A percentile compares a stretch with the other conserved stretches of the same genome.
phyloP scores from a whole-genome alignment of 1,140 invertebrate genomes.

The Drosophila simulans region DNA sequence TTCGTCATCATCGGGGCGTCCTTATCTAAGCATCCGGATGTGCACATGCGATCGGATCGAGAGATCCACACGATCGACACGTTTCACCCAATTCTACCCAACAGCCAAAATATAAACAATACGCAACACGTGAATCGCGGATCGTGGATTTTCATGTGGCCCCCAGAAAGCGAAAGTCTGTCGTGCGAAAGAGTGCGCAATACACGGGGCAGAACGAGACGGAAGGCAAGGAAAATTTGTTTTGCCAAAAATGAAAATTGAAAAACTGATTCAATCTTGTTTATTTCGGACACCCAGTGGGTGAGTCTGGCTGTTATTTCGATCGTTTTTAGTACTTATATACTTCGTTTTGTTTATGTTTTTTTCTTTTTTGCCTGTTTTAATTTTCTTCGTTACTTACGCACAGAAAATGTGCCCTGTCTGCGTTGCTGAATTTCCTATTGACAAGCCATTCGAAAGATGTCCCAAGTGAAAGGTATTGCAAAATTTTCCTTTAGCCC shows the following conservation, averaged over 20 bases:
- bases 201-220: neutral
- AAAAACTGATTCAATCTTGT: slow-evolving; percentile 46
- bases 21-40: neutral
- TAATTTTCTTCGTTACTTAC: slow-evolving; percentile 10
- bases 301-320: slow-evolving; percentile 34
- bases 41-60: slow-evolving; percentile 5
- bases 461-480: slow-evolving; percentile 7
- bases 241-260: slow-evolving; percentile 21
- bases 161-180: slow-evolving; percentile 27
- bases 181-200: neutral
- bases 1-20: neutral
- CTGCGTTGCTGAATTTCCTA: neutral
- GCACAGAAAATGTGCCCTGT: slow-evolving; percentile 21
- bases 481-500: slow-evolving; percentile 6
- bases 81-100: slow-evolving; percentile 40
- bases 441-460: neutral
- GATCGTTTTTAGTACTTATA: slow-evolving; percentile 20
- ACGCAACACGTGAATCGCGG: slow-evolving; percentile 25
- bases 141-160: slow-evolving; percentile 14
- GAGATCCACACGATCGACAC: slow-evolving; percentile 10
- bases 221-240: slow-evolving; percentile 13
- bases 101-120: slow-evolving; percentile 44
- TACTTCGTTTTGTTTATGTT: slow-evolving; percentile 32
- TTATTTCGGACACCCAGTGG: slow-evolving; percentile 38
- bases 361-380: neutral